Conservation (phyloP, 2,888 invertebrate species). For the Eurois occulta region DNA sequence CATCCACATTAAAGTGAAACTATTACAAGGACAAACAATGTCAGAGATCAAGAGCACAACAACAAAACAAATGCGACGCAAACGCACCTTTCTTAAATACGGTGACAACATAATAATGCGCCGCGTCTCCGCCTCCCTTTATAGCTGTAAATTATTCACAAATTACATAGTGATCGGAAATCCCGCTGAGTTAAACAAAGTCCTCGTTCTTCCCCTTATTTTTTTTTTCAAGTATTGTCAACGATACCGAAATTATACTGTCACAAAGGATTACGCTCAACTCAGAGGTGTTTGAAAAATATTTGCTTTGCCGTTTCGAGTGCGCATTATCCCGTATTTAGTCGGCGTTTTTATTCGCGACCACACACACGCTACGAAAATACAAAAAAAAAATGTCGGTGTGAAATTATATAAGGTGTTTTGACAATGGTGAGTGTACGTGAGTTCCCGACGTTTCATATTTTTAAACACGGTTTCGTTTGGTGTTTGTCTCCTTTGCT, state of each 20-base stretch:
- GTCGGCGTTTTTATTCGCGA: conserved; percentile 82
- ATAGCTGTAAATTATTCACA: conserved; percentile 83
- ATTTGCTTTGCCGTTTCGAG: conserved; percentile 86
- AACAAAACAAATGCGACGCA: conserved; percentile 67
- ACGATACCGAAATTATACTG: conserved; percentile 87
- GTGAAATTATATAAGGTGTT: conserved; percentile 89
- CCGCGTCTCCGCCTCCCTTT: conserved; percentile 74
- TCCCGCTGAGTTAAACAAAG: conserved; percentile 85
- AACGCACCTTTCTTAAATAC: conserved; percentile 76
- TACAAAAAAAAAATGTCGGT: conserved; percentile 70
- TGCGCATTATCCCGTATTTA: conserved; percentile 83
- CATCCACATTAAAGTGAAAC: conserved; percentile 45
- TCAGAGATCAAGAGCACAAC: conserved; percentile 59
- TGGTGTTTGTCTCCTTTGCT: conserved; percentile 81
- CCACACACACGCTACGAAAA: conserved; percentile 80
- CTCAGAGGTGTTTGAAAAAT: conserved; percentile 89
- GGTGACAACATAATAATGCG: conserved; percentile 86
- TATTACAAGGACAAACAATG: conserved; percentile 57
- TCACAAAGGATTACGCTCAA: conserved; percentile 85
- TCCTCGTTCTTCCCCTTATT: conserved; percentile 47
- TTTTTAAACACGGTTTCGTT: conserved; percentile 85
- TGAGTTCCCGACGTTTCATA: conserved; percentile 84
- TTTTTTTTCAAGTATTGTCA: conserved; percentile 84
- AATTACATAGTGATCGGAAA: conserved; percentile 86
- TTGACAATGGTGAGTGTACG: conserved; percentile 88